Base-by-base conservation (phyloP, 2,113 vertebrate species). In the Myodes glareolus region DNA sequence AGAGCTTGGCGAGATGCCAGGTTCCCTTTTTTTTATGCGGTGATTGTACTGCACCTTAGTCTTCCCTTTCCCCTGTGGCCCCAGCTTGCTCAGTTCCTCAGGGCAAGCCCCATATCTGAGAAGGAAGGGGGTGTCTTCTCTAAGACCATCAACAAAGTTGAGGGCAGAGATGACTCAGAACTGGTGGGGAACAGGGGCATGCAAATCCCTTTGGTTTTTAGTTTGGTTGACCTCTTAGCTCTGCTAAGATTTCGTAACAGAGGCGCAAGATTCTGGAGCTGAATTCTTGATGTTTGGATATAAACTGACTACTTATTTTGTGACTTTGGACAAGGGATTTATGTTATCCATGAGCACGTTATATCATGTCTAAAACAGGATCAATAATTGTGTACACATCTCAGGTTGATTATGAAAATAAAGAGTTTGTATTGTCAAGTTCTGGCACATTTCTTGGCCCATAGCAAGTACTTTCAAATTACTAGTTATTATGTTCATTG, bases 1-100 rank as follows among this genome's bases (percentile, higher is more conserved):
- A 90, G 92, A 91, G 67, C 61, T 90, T 92, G 86, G 77, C 92
- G 76, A 94, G 68, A 84, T 17, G 63, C 70, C 52, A 96, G 76
- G 76, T 90, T 72, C 50, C 21, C 0, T 27, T 76, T 36, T 76
- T 95, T 87, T 36, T 76, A 94, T 87, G 42, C 27, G 93, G 80
- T 21, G 7, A 47, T 65, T 85, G 52, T 10, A 58, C 13, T 90
- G 67, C 65, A 39, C 42, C 50, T 65, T 50, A 45, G 13, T 50
- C 55, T 81, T 91, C 23, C 73, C 47, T 72, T 96, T 92, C 52
- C 52, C 73, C 42, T 55, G 3, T 55, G 23, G 39, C 36, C 23
- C 85, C 23, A 17, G 2, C 92, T 87, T 94, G 45, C 29, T 61
- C 29, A 73, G 16, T 25, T 88, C 14, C 42, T 91, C 29, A 9